Evolutionary conservation across 1,140 invertebrate genomes (phyloP), one percentile per base, ranked within the genome.

Genomic region (Cotesia typhae): DNA sequence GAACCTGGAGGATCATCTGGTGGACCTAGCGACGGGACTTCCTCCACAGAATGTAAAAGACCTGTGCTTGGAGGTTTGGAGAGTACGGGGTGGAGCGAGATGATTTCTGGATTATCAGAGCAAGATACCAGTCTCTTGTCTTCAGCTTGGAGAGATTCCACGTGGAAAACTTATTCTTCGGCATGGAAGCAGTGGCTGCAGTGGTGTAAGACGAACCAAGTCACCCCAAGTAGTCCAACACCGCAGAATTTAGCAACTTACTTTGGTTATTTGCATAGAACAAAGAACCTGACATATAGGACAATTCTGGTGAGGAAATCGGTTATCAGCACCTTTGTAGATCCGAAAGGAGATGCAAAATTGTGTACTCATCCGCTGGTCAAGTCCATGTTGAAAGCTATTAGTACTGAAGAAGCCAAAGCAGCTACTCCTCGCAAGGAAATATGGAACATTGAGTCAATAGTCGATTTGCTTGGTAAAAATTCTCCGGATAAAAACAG

Each of bases 91-190:
- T n/a, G n/a, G n/a, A n/a, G n/a, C n/a, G n/a, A n/a, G n/a, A n/a
- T n/a, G n/a, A n/a, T n/a, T n/a, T n/a, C n/a, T n/a, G n/a, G n/a
- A n/a, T n/a, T n/a, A n/a, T n/a, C n/a, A n/a, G n/a, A n/a, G n/a
- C n/a, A n/a, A n/a, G n/a, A n/a, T n/a, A n/a, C n/a, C n/a, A n/a
- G n/a, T n/a, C n/a, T n/a, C n/a, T n/a, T n/a, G n/a, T n/a, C n/a
- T n/a, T n/a, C n/a, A n/a, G 70, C 68, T 17, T 77, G 76, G 75
- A 68, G 75, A 37, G 52, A 74, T 4, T 77, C 74, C 20, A 35
- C 74, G 36, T 64, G 55, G 35, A 70, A 41, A 36, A 70, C 67
- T 20, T 70, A 70, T 41, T 37, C 28, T n/a, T 57, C 67, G 1
- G 57, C 74, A 9, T 75, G 74, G 74, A 66, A 70, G 37, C 59